Evolutionary conservation across 1,140 invertebrate genomes (phyloP).

Genomic region (Brachystomella parvula): DNA sequence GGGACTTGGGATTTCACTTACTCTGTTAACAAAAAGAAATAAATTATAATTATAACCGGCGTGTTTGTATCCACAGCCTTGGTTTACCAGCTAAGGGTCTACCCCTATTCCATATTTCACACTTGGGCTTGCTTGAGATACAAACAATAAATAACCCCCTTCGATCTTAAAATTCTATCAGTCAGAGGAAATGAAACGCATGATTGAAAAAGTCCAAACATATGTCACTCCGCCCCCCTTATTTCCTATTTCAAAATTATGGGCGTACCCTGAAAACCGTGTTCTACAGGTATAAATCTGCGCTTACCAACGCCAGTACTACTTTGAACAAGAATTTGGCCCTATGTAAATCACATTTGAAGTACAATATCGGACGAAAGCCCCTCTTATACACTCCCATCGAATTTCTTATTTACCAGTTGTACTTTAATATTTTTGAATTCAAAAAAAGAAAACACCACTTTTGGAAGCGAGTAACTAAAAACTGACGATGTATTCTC

Average conservation of each 20-base stretch:
- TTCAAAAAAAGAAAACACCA: too few relatives aligned
- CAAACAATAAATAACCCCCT: neutral
- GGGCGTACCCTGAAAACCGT: neutral
- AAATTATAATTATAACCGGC: too few relatives aligned
- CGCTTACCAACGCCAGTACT: neutral
- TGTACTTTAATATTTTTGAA: too few relatives aligned
- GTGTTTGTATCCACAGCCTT: too few relatives aligned
- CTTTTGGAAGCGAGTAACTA: too few relatives aligned
- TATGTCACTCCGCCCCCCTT: conserved; percentile 21
- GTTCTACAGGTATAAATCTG: neutral
- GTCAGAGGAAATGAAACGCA: conserved; percentile 29
- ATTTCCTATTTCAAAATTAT: neutral
- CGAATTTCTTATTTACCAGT: neutral
- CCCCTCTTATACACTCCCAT: neutral
- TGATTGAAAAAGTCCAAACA: conserved; percentile 34
- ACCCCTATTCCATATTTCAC: too few relatives aligned
- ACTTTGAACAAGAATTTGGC: too few relatives aligned
- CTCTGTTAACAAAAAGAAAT: too few relatives aligned
- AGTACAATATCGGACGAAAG: neutral
- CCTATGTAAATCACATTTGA: neutral
- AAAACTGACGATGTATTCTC: too few relatives aligned
- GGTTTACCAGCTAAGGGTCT: too few relatives aligned
- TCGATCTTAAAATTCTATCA: neutral
- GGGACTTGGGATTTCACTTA: too few relatives aligned
- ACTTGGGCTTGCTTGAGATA: too few relatives aligned